Base-by-base conservation (phyloP, 2,113 vertebrate species). In the Microtus richardsoni region DNA sequence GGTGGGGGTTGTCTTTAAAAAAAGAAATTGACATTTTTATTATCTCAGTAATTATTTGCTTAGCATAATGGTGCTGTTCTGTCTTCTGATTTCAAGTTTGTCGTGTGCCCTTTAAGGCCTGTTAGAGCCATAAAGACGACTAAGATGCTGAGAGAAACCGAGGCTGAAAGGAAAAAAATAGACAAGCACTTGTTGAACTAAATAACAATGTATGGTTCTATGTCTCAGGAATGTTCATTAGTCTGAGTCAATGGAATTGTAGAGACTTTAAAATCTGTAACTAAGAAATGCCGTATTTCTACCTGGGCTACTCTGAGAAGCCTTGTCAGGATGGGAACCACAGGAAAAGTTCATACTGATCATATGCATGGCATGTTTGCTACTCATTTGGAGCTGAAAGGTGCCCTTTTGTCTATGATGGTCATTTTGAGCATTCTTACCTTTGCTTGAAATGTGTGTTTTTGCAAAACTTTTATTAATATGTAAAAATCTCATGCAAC, bases 261-360 rank as follows among this genome's bases (percentile, higher is more conserved):
- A 58, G 66, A 26, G 70, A 70, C 85, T 90, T 94, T 49, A n/a
- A 64, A 79, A 52, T 36, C 44, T 28, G 5, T 68, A 52, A 5
- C 74, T 74, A 70, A 95, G 26, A 41, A 64, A 54, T 92, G 88
- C 87, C 68, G 21, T 41, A 39, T 79, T 91, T 96, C 80, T 21
- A 24, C 79, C 33, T 80, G 68, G 49, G n/a, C 83, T 44, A 24
- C 19, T 89, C 75, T 83, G 64, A 87, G 78, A 71, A 17, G 36
- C 8, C 33, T 68, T 49, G 83, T 36, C 41, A 47, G 62, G 41
- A 84, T 13, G 33, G 88, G 41, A 58, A 26, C 28, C 36, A 41
- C 73, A 28, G 21, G 80, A 82, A 85, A n/a, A 49, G 36, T 8
- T 19, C 36, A 58, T 9, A n/a, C 39, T 54, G 19, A 28, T 33